Percentiles rank a stretch among this genome's conserved stretches.
Evolutionary conservation across 2,113 vertebrate species (phyloP).

Genomic region (Phasianus colchicus): DNA sequence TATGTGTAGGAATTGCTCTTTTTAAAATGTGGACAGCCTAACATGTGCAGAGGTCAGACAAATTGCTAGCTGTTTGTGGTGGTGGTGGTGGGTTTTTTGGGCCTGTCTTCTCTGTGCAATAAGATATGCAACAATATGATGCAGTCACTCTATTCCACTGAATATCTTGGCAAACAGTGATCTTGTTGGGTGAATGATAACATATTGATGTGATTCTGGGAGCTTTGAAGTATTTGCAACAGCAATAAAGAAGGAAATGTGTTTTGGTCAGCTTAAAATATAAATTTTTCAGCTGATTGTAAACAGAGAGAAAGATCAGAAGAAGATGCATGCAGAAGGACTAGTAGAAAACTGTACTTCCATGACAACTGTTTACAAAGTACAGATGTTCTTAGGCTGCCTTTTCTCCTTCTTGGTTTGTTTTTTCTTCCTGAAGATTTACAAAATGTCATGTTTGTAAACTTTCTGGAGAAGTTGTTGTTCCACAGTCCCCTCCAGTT

Average conservation of each 20-base stretch:
- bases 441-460: neutral
- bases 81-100: neutral
- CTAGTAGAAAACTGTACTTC: neutral
- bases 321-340: neutral
- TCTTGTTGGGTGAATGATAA: neutral
- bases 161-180: neutral
- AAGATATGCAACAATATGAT: neutral
- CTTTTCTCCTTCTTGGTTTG: neutral
- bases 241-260: neutral
- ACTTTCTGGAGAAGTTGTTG: neutral
- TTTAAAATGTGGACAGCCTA: neutral
- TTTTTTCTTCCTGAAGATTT: neutral
- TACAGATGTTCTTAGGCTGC: neutral
- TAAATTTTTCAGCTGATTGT: neutral
- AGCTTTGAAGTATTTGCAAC: neutral
- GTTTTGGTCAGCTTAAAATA: neutral
- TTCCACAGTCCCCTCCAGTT: neutral
- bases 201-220: neutral
- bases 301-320: neutral
- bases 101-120: neutral
- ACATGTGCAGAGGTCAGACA: neutral
- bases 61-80: neutral
- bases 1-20: neutral
- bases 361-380: neutral
- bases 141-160: neutral